These are phyloP conservation scores for Drosophila yooni DNA, from an alignment of 2,888 invertebrate species.

Conservation along the genomic window DNA sequence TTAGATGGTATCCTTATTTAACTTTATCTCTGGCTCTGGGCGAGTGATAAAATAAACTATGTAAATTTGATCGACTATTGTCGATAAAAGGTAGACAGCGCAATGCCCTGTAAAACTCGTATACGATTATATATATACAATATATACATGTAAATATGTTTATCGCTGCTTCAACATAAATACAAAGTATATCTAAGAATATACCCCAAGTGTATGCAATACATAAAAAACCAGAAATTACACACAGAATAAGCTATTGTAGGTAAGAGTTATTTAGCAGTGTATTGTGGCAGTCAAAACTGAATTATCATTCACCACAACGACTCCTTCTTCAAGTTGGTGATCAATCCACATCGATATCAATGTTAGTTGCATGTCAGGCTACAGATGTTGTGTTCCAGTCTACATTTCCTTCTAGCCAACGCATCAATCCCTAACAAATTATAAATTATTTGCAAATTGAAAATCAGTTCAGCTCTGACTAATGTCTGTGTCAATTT, in stretches of 20 bases:
- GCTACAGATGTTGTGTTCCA: no score
- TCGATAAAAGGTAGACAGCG: background rate
- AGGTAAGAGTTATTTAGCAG: background rate
- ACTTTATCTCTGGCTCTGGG: slow-evolving; percentile 30
- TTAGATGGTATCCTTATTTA: slow-evolving; percentile 52
- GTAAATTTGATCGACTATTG: background rate
- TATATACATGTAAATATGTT: background rate
- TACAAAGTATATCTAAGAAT: background rate
- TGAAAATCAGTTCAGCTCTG: background rate
- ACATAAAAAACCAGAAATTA: no score
- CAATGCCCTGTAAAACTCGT: background rate
- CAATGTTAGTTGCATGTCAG: no score
- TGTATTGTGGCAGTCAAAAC: no score
- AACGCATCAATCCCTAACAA: background rate
- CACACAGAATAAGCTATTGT: background rate
- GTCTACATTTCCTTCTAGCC: background rate
- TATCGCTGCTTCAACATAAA: background rate
- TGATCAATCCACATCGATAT: no score
- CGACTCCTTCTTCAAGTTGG: no score
- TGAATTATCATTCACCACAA: no score
- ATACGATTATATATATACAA: background rate
- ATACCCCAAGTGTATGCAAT: background rate
- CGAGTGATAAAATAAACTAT: slow-evolving; percentile 13
- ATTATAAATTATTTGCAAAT: background rate
- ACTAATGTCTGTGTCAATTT: background rate